Base-by-base conservation (phyloP, 2,888 invertebrate species). In the Chloroclysta siterata region DNA sequence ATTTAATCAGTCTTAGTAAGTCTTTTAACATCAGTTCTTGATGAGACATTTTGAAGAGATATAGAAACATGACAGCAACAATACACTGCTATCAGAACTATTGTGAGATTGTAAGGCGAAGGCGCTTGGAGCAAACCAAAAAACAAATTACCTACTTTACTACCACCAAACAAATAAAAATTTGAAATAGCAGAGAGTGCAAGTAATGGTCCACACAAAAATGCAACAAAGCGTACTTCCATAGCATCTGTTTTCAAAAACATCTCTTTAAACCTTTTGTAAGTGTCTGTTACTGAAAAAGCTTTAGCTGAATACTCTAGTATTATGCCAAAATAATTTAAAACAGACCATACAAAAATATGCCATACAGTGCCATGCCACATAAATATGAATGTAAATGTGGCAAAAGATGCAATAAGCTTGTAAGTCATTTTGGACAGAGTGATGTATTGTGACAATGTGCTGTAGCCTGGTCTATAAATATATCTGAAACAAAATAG, bases 311-410 rank as follows among this genome's bases (percentile, higher is more conserved):
- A 61, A 72, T 94, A 94, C 88, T 98, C 98, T 14, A 97, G 80
- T 11, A 94, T 89, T 52, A 98, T 93, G 39, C 97, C 98, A 5
- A 96, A 70, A 80, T 96, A 98, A 89, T 99, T 99, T n/a, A 98
- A 87, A 10, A 94, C 74, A n/a, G 97, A 94, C 98, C 99, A 99
- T 60, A 97, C 89, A 65, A 98, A 94, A 70, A 98, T 95, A 75
- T 95, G 95, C 69, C 90, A 89, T 65, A 95, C 95, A 52, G 95
- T 94, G 41, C 98, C 98, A 85, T 99, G 99, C 99, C 99, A 99
- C 66, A 97, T 82, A 78, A 95, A 98, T 36, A 98, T 96, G 84
- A 98, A 99, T 17, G 93, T 77, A 87, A 99, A 98, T 79, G 96
- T 96, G 2, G 94, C 72, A 46, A 95, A 93, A n/a, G 97, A 97